These are phyloP conservation scores for Pionites leucogaster DNA, from an alignment of 2,113 vertebrate genomes.

Conservation along the genomic window DNA sequence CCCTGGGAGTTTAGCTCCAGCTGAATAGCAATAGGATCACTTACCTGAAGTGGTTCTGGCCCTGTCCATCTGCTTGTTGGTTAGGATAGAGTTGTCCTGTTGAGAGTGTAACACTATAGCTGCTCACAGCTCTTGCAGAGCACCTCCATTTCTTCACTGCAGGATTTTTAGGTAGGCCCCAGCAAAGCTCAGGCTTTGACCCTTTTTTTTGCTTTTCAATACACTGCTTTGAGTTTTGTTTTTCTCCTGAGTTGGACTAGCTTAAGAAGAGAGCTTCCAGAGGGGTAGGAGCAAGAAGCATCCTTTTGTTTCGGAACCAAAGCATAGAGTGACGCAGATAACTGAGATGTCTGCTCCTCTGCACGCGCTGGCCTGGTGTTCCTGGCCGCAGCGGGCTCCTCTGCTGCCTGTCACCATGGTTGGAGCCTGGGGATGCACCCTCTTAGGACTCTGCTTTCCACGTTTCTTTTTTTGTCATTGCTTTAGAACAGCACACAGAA, in stretches of 20 bases:
- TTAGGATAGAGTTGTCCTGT: background rate
- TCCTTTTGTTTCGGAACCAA: background rate
- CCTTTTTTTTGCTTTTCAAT: background rate
- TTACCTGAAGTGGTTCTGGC: background rate
- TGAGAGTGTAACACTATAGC: background rate
- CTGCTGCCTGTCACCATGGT: background rate
- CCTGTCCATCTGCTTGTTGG: background rate
- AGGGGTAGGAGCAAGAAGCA: background rate
- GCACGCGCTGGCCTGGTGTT: background rate
- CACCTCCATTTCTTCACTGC: background rate
- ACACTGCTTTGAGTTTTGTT: background rate
- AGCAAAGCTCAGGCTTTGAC: background rate
- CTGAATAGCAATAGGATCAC: background rate
- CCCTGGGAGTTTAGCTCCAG: background rate
- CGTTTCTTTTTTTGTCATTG: background rate
- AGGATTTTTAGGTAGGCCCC: background rate
- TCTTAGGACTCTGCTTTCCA: background rate
- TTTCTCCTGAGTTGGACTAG: background rate
- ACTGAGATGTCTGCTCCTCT: background rate
- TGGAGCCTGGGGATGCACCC: background rate
- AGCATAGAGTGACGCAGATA: background rate
- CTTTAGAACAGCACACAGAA: background rate
- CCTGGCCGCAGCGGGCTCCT: background rate
- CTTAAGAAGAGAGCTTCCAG: background rate
- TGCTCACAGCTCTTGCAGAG: background rate